Percentiles rank a stretch among this genome's conserved stretches.
These are phyloP conservation scores for Anoplolepis gracilipes DNA, from an alignment of 1,140 invertebrate genomes.

Conservation along the genomic window DNA sequence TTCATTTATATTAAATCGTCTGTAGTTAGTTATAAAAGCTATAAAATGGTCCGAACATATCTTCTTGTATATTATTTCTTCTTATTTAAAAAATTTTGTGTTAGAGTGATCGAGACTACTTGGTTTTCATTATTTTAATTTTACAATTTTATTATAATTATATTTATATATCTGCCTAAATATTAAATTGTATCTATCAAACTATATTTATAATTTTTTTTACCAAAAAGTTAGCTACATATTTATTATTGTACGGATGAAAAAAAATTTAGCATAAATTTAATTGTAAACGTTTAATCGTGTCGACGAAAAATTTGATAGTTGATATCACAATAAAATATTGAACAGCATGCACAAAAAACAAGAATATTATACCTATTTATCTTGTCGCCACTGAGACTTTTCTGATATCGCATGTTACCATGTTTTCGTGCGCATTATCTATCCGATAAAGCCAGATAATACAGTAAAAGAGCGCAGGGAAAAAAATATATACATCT, in stretches of 20 bases:
- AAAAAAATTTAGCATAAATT: neutral
- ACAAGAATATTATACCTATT: neutral
- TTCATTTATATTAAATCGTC: neutral
- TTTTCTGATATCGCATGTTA: constrained; percentile 21
- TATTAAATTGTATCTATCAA: too few species aligned
- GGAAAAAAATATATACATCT: neutral
- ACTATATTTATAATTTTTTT: too few species aligned
- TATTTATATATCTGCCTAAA: too few species aligned
- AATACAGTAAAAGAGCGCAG: neutral
- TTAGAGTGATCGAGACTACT: neutral
- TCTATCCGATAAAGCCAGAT: constrained; percentile 25
- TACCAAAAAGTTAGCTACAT: neutral
- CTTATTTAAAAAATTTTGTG: neutral
- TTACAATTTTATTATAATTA: too few species aligned
- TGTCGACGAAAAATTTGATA: too few species aligned
- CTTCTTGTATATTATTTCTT: neutral
- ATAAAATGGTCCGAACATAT: neutral
- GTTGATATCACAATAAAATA: neutral
- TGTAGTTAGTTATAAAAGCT: neutral
- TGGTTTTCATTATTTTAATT: neutral
- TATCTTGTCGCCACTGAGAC: neutral
- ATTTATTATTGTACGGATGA: neutral
- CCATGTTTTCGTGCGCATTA: constrained; percentile 28
- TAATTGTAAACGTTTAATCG: neutral
- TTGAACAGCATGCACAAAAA: neutral